A percentile compares a stretch with the other conserved stretches of the same genome.
Conservation (phyloP, 2,113 vertebrate species). For the Heterochromis multidens region DNA sequence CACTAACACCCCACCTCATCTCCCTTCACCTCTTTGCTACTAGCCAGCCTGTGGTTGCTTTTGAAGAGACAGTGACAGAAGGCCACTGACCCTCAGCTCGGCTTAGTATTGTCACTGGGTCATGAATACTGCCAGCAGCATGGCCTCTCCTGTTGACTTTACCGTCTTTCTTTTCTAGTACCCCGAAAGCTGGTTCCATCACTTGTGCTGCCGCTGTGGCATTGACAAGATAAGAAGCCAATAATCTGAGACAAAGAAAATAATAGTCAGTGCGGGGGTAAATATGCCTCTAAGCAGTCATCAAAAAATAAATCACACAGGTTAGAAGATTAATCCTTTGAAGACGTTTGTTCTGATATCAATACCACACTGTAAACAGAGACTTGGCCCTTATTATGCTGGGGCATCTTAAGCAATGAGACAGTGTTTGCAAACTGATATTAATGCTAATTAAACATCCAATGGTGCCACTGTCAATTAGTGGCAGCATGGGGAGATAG, state of each 20-base stretch:
- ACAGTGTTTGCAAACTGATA: neutral
- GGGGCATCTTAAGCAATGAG: neutral
- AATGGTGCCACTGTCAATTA: slow-evolving; percentile 26
- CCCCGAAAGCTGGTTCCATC: neutral
- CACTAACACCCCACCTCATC: neutral
- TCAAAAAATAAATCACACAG: neutral
- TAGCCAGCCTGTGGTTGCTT: neutral
- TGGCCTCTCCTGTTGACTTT: slow-evolving; percentile 9
- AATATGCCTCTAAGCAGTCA: neutral
- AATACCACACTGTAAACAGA: neutral
- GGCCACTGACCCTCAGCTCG: slow-evolving; percentile 3
- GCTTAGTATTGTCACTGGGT: neutral
- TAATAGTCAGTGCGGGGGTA: neutral
- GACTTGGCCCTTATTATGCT: slow-evolving; percentile 3
- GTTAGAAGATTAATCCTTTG: neutral
- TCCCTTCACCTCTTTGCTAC: neutral
- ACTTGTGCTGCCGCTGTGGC: neutral
- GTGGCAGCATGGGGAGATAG: neutral
- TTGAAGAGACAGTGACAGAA: neutral
- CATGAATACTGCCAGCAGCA: neutral
- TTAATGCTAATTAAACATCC: slow-evolving; percentile 43
- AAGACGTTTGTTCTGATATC: neutral
- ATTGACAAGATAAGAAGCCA: neutral
- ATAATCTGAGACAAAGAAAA: neutral
- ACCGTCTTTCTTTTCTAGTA: neutral